A percentile compares a stretch with the other conserved stretches of the same genome.
Conservation (phyloP, 2,113 vertebrate species). For the Amblyornis subalaris region DNA sequence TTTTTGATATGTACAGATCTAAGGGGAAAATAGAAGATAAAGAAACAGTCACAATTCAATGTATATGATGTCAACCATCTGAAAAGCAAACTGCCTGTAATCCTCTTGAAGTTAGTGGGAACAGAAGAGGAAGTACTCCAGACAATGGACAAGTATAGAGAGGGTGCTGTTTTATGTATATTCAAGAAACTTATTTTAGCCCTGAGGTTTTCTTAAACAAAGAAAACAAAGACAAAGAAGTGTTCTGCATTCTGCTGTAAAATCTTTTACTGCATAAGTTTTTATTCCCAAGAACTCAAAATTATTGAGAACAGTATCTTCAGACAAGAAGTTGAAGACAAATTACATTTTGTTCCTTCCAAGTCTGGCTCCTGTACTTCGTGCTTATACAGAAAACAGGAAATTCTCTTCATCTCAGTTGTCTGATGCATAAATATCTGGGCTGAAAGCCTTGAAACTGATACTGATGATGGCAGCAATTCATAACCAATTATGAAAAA, state of each 20-base stretch:
- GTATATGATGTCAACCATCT: background rate
- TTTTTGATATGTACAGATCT: background rate
- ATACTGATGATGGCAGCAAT: background rate
- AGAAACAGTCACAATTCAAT: background rate
- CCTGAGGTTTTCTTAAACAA: background rate
- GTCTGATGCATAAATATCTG: conserved; percentile 22
- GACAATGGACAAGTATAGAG: background rate
- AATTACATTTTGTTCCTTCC: conserved; percentile 2
- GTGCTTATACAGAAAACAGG: conserved; percentile 36
- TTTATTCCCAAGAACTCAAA: background rate
- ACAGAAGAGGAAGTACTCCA: conserved; percentile 1
- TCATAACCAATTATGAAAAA: background rate
- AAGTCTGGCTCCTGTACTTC: conserved; percentile 1
- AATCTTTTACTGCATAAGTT: background rate
- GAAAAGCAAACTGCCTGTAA: background rate
- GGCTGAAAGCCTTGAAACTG: background rate
- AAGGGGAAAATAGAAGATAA: background rate
- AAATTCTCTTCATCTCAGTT: conserved; percentile 43
- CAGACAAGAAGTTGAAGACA: conserved; percentile 6
- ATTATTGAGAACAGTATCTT: background rate
- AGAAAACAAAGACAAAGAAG: background rate
- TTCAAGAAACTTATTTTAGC: background rate
- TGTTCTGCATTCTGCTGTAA: background rate
- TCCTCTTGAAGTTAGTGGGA: background rate
- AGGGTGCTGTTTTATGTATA: background rate